Conservation (phyloP, 2,113 vertebrate genomes). For the Epinephelus fuscoguttatus region DNA sequence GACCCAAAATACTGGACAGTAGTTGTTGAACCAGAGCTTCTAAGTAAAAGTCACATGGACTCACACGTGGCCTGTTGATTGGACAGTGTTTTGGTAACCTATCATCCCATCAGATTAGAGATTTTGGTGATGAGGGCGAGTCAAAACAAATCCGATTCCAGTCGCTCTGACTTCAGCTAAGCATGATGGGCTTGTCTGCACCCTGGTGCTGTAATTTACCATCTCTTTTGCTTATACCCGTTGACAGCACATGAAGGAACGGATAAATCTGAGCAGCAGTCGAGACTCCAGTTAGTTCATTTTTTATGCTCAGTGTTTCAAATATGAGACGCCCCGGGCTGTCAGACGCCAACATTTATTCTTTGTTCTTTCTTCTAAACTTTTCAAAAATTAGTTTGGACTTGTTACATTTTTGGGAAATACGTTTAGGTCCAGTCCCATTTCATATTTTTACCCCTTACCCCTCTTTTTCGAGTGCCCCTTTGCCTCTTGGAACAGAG, state of each 20-base stretch:
- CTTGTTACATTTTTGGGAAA: background rate
- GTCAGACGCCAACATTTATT: constrained; percentile 14
- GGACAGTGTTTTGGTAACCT: constrained; percentile 16
- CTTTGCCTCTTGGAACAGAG: too few species aligned
- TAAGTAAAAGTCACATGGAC: constrained; percentile 20
- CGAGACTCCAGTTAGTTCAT: constrained; percentile 29
- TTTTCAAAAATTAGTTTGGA: background rate
- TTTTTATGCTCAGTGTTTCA: constrained; percentile 17
- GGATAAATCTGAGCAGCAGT: constrained; percentile 10
- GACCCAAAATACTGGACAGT: background rate
- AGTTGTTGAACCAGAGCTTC: background rate
- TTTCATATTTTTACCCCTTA: too few species aligned
- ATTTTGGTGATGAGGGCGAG: constrained; percentile 40
- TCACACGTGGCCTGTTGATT: constrained; percentile 32
- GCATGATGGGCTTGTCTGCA: constrained; percentile 45
- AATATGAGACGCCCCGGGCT: constrained; percentile 7
- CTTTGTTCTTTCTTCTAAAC: constrained; percentile 4
- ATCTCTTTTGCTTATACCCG: constrained; percentile 12
- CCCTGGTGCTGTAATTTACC: constrained; percentile 19
- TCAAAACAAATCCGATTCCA: constrained; percentile 51
- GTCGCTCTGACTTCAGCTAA: constrained; percentile 43
- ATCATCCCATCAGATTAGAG: constrained; percentile 66
- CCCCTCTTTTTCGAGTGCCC: too few species aligned
- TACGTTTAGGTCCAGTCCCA: background rate
- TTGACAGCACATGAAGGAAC: constrained; percentile 24